phyloP scores from a whole-genome alignment of 2,888 invertebrate genomes.

The Cephus pygmeus region DNA sequence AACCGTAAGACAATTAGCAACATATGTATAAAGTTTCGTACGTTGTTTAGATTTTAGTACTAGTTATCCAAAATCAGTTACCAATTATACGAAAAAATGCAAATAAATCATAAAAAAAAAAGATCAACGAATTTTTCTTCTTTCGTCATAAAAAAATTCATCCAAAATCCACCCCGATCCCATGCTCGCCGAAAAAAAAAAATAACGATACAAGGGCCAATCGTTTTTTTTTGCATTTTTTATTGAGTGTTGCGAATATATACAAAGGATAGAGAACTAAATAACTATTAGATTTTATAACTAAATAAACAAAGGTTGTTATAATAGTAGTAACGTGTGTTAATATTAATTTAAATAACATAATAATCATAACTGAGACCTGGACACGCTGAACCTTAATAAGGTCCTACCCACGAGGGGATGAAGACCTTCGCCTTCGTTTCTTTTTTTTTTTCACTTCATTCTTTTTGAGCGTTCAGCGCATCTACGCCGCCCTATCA shows the following conservation, averaged over 20 bases:
- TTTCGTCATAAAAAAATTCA: not conserved
- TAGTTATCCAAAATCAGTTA: slow-evolving; percentile 59
- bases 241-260: slow-evolving; percentile 65
- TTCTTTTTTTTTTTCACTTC: not conserved
- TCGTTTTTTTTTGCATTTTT: slow-evolving; percentile 47
- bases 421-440: not conserved
- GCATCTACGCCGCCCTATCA: not conserved
- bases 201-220: not conserved
- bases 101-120: slow-evolving; percentile 53
- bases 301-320: slow-evolving; percentile 64
- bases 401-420: not conserved
- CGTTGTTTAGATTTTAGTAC: slow-evolving; percentile 60
- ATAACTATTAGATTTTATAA: slow-evolving; percentile 62
- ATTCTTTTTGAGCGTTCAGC: slow-evolving; percentile 1
- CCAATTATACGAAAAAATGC: slow-evolving; percentile 60
- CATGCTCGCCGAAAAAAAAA: not conserved
- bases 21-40: slow-evolving; percentile 61
- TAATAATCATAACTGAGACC: slow-evolving; percentile 45
- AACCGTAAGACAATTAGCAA: slow-evolving; percentile 44
- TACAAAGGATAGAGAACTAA: slow-evolving; percentile 65
- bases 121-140: slow-evolving; percentile 12
- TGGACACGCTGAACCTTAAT: slow-evolving; percentile 3
- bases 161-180: not conserved
- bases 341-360: slow-evolving; percentile 64
- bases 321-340: slow-evolving; percentile 61